Evolutionary conservation across 2,888 invertebrate genomes (phyloP).

Genomic region (Tanytarsus gracilentus): DNA sequence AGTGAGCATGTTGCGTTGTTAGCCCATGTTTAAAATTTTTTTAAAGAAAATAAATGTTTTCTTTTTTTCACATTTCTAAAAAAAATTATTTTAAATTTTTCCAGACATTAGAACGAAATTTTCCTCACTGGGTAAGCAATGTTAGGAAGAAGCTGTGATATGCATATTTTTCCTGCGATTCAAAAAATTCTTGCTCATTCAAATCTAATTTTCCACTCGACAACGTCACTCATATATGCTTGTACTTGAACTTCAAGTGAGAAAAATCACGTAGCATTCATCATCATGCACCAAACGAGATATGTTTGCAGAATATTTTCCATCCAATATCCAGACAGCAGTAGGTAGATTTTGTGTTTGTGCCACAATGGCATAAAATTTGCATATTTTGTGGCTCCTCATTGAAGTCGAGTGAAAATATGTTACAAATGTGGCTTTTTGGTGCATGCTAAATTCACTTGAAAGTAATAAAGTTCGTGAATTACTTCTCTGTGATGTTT

Average conservation of each 20-base stretch:
- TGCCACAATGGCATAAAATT: not conserved
- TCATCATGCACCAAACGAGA: constrained; percentile 1
- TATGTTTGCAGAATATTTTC: constrained; percentile 7
- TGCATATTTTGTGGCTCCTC: not conserved
- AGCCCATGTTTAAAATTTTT: no score
- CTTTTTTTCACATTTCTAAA: not conserved
- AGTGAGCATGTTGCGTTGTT: no score
- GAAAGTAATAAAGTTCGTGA: no score
- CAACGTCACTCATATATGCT: no score
- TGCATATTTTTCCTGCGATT: not conserved
- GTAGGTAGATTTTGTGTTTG: no score
- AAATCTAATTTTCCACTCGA: constrained; percentile 12
- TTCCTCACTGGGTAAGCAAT: no score
- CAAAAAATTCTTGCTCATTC: not conserved
- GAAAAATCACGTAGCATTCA: constrained; percentile 3
- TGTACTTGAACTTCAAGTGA: constrained; percentile 4
- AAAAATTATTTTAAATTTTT: no score
- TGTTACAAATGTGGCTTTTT: no score
- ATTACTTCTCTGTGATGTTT: no score
- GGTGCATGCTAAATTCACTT: no score
- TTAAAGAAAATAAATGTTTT: not conserved
- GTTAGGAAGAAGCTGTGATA: no score
- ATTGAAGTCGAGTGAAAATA: no score
- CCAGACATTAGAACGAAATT: not conserved
- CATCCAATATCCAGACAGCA: not conserved